Conservation (phyloP, 2,888 invertebrate genomes). For the Lasioglossum pauxillum region DNA sequence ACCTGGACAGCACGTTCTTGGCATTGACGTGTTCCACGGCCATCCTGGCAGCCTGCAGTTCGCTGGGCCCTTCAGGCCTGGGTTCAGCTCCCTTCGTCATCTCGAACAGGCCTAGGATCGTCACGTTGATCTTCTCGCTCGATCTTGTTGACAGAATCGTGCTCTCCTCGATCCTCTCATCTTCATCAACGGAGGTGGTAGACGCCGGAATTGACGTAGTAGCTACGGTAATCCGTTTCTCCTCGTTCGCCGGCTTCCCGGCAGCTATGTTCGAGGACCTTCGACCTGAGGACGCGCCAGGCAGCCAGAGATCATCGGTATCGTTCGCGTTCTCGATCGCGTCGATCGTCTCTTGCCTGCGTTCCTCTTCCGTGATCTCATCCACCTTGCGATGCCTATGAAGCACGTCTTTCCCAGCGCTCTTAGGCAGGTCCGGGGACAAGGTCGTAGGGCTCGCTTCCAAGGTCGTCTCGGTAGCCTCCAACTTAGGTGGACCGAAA, state of each 20-base stretch:
- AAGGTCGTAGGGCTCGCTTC: conserved; percentile 47
- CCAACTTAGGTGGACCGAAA: conserved; percentile 77
- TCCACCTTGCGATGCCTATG: conserved; percentile 68
- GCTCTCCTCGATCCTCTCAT: not conserved
- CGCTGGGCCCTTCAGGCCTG: conserved; percentile 89
- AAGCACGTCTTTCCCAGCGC: conserved; percentile 73
- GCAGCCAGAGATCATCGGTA: conserved; percentile 54
- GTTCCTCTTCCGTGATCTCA: conserved; percentile 46
- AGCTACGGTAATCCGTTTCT: conserved; percentile 20
- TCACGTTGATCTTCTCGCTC: conserved; percentile 85
- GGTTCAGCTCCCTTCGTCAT: conserved; percentile 88
- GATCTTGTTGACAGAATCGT: conserved; percentile 51
- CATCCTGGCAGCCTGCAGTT: conserved; percentile 91
- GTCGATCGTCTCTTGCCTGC: conserved; percentile 34
- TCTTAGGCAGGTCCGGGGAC: conserved; percentile 74
- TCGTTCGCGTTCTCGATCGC: conserved; percentile 45
- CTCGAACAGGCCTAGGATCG: conserved; percentile 92
- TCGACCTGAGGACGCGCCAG: conserved; percentile 53
- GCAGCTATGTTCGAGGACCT: conserved; percentile 43
- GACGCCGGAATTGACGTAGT: conserved; percentile 7
- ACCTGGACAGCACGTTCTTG: conserved; percentile 89
- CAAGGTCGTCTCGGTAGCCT: conserved; percentile 57
- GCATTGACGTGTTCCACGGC: conserved; percentile 93
- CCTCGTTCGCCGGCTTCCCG: conserved; percentile 33
- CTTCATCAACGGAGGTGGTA: conserved; percentile 15